phyloP scores from a whole-genome alignment of 2,888 invertebrate species.

The Dioctria rufipes region DNA sequence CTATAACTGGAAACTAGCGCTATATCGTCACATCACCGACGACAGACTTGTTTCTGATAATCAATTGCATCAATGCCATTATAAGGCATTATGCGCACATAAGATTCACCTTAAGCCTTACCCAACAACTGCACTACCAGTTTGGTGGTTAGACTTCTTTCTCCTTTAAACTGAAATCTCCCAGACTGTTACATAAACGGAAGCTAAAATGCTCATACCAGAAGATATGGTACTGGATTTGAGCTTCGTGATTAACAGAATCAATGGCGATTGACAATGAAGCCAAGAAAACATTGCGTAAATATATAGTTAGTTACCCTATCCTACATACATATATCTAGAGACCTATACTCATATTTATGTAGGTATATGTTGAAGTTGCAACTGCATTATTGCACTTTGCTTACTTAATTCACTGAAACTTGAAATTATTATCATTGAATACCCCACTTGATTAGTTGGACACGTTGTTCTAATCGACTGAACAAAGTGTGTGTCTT shows the following conservation, averaged over 20 bases:
- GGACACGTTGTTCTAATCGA: neutral
- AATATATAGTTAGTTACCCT: neutral
- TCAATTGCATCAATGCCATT: conserved; percentile 40
- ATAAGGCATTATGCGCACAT: neutral
- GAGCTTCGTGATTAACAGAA: conserved; percentile 10
- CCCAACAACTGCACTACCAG: conserved; percentile 1
- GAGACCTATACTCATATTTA: too few species aligned
- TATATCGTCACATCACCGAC: neutral
- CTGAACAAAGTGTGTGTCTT: neutral
- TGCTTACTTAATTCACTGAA: neutral
- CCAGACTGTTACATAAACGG: conserved; percentile 37
- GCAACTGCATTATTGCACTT: neutral
- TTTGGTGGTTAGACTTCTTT: neutral
- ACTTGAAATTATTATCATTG: neutral
- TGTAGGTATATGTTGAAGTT: neutral
- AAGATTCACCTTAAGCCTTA: neutral
- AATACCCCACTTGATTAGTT: neutral
- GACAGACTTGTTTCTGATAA: conserved; percentile 7
- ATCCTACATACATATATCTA: too few species aligned
- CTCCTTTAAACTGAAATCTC: neutral
- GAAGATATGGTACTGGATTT: conserved; percentile 6
- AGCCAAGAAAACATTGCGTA: neutral
- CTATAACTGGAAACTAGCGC: conserved; percentile 26
- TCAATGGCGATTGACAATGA: neutral
- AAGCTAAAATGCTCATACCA: neutral